A percentile compares a stretch with the other conserved stretches of the same genome.
Conservation (phyloP, 2,113 vertebrate species). For the Pedionomus torquatus region DNA sequence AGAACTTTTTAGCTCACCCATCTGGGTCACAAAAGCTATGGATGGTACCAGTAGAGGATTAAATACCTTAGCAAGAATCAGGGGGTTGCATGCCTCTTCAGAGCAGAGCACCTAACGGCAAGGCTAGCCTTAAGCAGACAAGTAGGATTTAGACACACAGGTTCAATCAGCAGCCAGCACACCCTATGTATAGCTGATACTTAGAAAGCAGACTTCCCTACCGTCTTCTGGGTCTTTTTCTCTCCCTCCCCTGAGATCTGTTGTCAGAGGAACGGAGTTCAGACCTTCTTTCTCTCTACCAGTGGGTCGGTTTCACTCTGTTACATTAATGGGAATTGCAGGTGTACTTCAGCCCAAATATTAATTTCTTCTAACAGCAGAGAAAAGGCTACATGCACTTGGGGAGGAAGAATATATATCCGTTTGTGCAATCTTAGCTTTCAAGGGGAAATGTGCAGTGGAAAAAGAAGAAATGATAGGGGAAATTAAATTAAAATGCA, state of each 20-base stretch:
- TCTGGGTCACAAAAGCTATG: background rate
- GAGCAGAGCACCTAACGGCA: background rate
- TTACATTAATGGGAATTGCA: constrained; percentile 45
- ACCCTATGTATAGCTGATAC: background rate
- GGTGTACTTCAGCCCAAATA: background rate
- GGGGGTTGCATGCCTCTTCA: background rate
- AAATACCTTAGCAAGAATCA: background rate
- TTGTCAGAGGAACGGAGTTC: background rate
- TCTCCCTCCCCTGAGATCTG: background rate
- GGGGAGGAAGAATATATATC: constrained; percentile 9
- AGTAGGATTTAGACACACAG: background rate
- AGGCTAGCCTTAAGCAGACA: background rate
- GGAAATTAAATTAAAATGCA: constrained; percentile 64
- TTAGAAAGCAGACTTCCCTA: background rate
- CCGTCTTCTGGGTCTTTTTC: background rate
- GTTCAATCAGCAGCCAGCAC: background rate
- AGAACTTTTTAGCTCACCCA: background rate
- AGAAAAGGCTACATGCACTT: constrained; percentile 2
- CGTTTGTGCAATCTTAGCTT: constrained; percentile 33
- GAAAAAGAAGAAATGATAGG: constrained; percentile 34
- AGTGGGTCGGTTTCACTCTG: background rate
- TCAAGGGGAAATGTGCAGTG: constrained; percentile 9
- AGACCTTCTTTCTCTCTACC: background rate
- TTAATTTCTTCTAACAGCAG: constrained; percentile 18
- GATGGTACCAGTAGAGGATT: background rate